Base-by-base conservation (phyloP, 2,113 vertebrate species). In the Pelecanus crispus region DNA sequence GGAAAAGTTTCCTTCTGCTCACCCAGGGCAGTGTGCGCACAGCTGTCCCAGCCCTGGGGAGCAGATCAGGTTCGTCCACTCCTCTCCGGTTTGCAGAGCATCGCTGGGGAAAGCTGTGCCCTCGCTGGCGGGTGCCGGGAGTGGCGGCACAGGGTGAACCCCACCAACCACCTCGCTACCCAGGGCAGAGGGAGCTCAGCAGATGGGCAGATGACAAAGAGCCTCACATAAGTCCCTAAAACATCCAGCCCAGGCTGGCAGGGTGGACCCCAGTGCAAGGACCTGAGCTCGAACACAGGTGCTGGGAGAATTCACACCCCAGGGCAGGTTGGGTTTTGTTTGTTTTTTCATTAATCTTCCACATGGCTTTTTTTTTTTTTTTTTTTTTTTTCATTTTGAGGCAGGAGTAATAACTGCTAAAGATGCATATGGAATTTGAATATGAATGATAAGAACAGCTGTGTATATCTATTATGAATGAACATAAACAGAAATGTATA, bases 401-500 rank as follows among this genome's bases (percentile, higher is more conserved):
- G 56, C 81, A 72, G 86, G 88, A 96, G 83, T 72, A 92, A 88
- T 96, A 97, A 96, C 95, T 93, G 95, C 92, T 92, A 89, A 95
- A 94, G 96, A 97, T 97, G 95, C 94, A 74, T 91, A 73, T 95
- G 97, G 97, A 97, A 97, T 97, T 97, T 97, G 96, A 97, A 97
- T 97, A 96, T 96, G 97, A 97, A 97, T 96, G 97, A 97, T 97
- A 97, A 97, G 97, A 97, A 95, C 97, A 97, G 97, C 97, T 97
- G 97, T 97, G 97, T 97, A 86, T 97, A 97, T 97, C 97, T 97
- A 97, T 97, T 97, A 97, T 97, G 96, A 97, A 97, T 95, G 94
- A 97, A 97, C 92, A 97, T 97, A 97, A 97, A 97, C 97, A 97
- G 91, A 97, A 97, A 97, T 96, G 97, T 97, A 97, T 97, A 97